Evolutionary conservation across 2,888 invertebrate species (phyloP).

Genomic region (Ennomos quercinarius): DNA sequence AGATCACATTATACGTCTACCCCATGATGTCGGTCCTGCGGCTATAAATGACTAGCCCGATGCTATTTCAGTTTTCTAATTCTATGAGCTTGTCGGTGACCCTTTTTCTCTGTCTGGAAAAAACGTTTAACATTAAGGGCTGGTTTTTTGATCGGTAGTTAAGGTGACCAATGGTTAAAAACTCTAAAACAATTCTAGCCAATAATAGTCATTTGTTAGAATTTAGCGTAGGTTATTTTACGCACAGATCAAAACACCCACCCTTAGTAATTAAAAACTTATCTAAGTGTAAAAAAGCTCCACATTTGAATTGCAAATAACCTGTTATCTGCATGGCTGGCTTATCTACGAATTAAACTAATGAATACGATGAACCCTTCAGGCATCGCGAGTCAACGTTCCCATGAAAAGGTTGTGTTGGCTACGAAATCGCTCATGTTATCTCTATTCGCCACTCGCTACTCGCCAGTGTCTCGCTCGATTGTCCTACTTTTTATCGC

Average conservation of each 20-base stretch:
- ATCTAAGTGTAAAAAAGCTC: constrained; percentile 19
- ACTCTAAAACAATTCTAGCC: too few species aligned
- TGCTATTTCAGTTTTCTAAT: too few species aligned
- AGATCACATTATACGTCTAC: too few species aligned
- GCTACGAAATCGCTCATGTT: constrained; percentile 31
- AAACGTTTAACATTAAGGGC: not conserved
- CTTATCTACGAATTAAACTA: constrained; percentile 29
- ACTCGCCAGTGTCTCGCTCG: constrained; percentile 32
- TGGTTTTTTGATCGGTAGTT: too few species aligned
- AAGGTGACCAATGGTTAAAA: too few species aligned
- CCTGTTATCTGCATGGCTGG: constrained; percentile 21
- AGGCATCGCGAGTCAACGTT: constrained; percentile 31
- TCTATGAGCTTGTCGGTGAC: too few species aligned
- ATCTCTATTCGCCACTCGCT: constrained; percentile 39
- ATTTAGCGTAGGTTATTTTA: too few species aligned
- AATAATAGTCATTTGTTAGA: too few species aligned
- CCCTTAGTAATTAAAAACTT: constrained; percentile 30
- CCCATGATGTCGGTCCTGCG: too few species aligned
- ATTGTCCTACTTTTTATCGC: constrained; percentile 66
- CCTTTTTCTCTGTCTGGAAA: too few species aligned
- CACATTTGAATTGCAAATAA: constrained; percentile 30
- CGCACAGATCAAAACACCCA: too few species aligned
- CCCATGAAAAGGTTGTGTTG: constrained; percentile 36
- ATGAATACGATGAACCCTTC: constrained; percentile 36
- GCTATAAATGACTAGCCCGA: too few species aligned